Base-by-base conservation (phyloP, 2,797 vertebrate species). In the Sarcoramphus papa region DNA sequence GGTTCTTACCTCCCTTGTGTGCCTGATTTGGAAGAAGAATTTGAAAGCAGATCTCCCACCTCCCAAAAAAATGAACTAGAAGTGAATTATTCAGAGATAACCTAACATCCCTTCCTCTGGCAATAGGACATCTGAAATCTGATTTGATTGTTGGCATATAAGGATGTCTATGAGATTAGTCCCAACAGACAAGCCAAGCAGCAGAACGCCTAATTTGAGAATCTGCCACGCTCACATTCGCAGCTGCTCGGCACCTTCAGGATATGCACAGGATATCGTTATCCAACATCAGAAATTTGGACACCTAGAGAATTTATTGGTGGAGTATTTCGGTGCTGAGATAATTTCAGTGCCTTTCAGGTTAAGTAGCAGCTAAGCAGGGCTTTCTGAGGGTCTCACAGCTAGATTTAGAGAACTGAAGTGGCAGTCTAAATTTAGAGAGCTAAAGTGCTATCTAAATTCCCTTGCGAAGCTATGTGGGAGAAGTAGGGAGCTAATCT, bases 371-470 rank as follows among this genome's bases (percentile, higher is more conserved):
- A 93, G 47, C 72, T 93, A 93, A 94, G 47, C 69, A 92, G 70
- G 80, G 74, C n/a, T 89, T 95, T 92, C 74, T 79, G 84, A 87
- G 67, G 74, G 87, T 96, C 84, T 92, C 10, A 13, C 69, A 87
- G 77, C 70, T 95, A 65, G 77, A 91, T 78, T 96, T 93, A 62
- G 54, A 75, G 80, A 87, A 78, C n/a, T 35, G 28, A 74, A 96
- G 51, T 40, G 53, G 35, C 40, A 47, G 33, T 35, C 75, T 92
- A 93, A 88, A 94, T 83, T 95, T 88, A 88, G 81, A 68, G 45
- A 57, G n/a, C 16, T 92, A 57, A 85, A 93, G 72, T 45, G n/a
- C 70, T 75, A 20, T 79, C 67, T 85, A 79, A 84, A 82, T 93
- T 93, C 74, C 54, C 78, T 69, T 79, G 54, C 4, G 14, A 76